Conservation (phyloP, 2,797 vertebrate genomes). For the Characodon lateralis region DNA sequence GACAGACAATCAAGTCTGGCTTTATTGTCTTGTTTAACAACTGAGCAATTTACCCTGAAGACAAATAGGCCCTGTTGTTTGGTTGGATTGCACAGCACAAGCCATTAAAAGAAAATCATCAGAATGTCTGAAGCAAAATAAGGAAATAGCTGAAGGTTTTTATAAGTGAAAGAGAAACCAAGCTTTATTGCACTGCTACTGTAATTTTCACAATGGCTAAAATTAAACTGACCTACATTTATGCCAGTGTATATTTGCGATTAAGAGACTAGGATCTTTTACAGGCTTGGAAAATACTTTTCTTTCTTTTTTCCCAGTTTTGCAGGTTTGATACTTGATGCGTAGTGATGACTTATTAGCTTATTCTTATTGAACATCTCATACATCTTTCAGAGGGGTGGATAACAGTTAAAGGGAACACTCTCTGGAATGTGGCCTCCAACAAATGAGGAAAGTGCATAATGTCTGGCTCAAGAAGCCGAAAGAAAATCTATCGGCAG, state of each 20-base stretch:
- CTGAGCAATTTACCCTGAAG: not conserved
- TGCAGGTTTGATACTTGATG: constrained; percentile 2
- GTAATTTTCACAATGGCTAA: not conserved
- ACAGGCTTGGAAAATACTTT: not conserved
- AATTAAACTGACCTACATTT: not conserved
- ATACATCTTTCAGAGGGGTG: constrained; percentile 34
- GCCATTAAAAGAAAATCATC: constrained; percentile 1
- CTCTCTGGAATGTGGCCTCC: constrained; percentile 16
- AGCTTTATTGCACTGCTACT: not conserved
- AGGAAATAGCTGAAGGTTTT: not conserved
- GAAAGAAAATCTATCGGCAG: constrained; percentile 26
- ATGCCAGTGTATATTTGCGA: not conserved
- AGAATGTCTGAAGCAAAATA: not conserved
- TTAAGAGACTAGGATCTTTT: constrained; percentile 5
- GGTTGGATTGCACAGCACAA: not conserved
- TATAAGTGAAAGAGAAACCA: not conserved
- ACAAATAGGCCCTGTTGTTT: not conserved
- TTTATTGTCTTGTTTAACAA: not conserved
- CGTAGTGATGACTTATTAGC: constrained; percentile 14
- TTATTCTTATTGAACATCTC: constrained; percentile 36
- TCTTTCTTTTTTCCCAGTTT: not conserved
- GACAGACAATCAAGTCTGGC: not conserved
- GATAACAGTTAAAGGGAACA: constrained; percentile 39
- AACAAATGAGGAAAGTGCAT: constrained; percentile 33
- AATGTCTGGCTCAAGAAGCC: constrained; percentile 32